Evolutionary conservation across 2,888 invertebrate genomes (phyloP), one percentile per base, ranked within the genome.

Genomic region (Carcina quercana): DNA sequence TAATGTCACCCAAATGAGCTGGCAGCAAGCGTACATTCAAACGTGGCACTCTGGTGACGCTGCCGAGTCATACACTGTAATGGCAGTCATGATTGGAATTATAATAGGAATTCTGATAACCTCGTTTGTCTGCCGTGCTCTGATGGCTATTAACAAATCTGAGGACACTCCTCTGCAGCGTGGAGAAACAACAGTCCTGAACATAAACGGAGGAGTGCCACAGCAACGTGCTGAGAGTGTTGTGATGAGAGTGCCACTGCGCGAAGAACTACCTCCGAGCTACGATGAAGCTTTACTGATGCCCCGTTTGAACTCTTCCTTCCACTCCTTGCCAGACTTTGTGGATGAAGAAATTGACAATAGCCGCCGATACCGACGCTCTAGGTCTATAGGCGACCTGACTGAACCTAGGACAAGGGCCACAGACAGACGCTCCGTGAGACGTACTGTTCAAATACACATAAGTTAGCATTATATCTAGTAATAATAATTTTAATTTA

Each of bases 201-300:
- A 69, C 48, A 51, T 59, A 42, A 72, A 74, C 32, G 67, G 68
- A 3, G 47, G 48, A 8, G 41, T 43, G 14, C 37, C 55, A 2
- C 64, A 61, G 33, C 44, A 67, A 5, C 56, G 70, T 28, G 53
- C 47, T 3, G 79, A 82, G 13, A 51, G 71, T 12, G 67, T 74
- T 1, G 56, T 73, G 8, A 43, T 74, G 47, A 53, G 83, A 30
- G 58, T 79, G 21, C 78, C 79, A 7, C 35, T 79, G 19, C 57
- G 45, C 0, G 59, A 59, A 0, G 76, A 78, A 27, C 53, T 69
- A 1, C 89, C 93, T 21, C 93, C 93, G 0, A 89, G 86, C 7
- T 93, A 93, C 51, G 91, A 90, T 35, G 93, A 92, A 59, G 93
- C 93, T 0, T 68, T 93, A 14, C 72, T 89, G 19, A 89, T 93